Base-by-base conservation (phyloP, 1,140 invertebrate genomes). In the Drosophila aff. region DNA sequence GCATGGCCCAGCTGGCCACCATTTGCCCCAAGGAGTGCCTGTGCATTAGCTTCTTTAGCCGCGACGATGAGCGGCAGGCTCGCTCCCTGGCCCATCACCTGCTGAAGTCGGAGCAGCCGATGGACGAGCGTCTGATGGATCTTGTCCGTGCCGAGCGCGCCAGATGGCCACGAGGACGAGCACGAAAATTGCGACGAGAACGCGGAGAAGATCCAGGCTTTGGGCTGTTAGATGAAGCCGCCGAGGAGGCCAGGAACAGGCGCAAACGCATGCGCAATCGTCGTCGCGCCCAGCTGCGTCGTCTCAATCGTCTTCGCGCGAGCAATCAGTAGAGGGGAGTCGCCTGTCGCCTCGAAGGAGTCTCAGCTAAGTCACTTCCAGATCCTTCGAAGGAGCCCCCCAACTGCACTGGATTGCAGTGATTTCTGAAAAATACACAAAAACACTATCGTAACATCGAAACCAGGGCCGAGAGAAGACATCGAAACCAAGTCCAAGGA, bases 1-100 rank as follows among this genome's bases (percentile, higher is more conserved):
- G 98, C 71, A 99, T 99, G 93, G 98, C 98, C 21, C 95, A 98
- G 85, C 99, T 98, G 52, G 98, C 97, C 36, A 95, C 98, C 21
- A 18, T 33, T 4, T 15, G 9, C 2, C 11, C 11, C 9, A 1
- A 1, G 0, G 4, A 43, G 16, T 98, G 99, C 36, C 99, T 98
- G 3, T 97, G 98, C 0, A 28, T 76, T 3, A 61, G 44, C 7
- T 60, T 73, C 40, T 52, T 78, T n/a, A 69, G 50, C 13, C 7
- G 11, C 1, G n/a, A 36, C 0, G 43, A 55, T n/a, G 26, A 18
- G 0, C 16, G 7, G 0, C 7, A 43, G n/a, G 31, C 47, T 0
- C 11, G 6, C 4, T 1, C n/a, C 0, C 1, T 71, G 47, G 5
- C 38, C 10, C 28, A 31, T 1, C n/a, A 46, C 2, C 63, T 71